Evolutionary conservation across 30 jellyfish, hydroid and myxozoan species (phyloP), one percentile per base, ranked within the genome.

Genomic region (Mastigias papua): DNA sequence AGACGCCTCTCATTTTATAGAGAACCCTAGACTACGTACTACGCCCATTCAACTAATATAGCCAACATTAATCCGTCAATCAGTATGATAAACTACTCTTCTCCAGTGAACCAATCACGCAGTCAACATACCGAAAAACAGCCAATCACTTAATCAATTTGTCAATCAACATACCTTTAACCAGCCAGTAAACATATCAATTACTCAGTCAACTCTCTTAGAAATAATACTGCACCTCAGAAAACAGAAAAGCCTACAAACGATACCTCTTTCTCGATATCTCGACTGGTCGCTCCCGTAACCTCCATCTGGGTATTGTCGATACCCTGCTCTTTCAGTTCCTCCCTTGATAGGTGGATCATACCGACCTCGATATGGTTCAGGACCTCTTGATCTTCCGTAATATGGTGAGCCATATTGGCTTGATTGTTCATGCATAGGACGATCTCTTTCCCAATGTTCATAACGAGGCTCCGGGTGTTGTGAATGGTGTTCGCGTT

Each of bases 351-450:
- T 76, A 67, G 84, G 88, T 20, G 83, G 87, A 0, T 84, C 94
- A 51, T 75, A 90, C 20, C 94, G 70, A 15, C 88, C 86, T 54
- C 98, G 71, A 23, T 86, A 88, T 23, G 85, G 91, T 15, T 92
- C 97, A 21, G 97, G 87, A 48, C 91, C 92, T 48, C 86, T 54
- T 69, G 93, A 92, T 6, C 97, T 91, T 2, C 97, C 95, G 34
- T 73, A 64, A 42, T 51, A 58, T 3, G 91, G 78, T 7, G 86
- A 73, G 29, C 78, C 78, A 46, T 69, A 84, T 15, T 84, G 97
- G 74, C 82, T 74, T n/a, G 84, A 46, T 60, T 71, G 91, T 25
- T 88, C 98, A 63, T 81, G 71, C 29, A 63, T 30, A 30, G 83
- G 54, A 22, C 91, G 87, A 34, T 90, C 91, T 69, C 97, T 82